phyloP scores from a whole-genome alignment of 2,113 vertebrate species.

The Centrocercus urophasianus region DNA sequence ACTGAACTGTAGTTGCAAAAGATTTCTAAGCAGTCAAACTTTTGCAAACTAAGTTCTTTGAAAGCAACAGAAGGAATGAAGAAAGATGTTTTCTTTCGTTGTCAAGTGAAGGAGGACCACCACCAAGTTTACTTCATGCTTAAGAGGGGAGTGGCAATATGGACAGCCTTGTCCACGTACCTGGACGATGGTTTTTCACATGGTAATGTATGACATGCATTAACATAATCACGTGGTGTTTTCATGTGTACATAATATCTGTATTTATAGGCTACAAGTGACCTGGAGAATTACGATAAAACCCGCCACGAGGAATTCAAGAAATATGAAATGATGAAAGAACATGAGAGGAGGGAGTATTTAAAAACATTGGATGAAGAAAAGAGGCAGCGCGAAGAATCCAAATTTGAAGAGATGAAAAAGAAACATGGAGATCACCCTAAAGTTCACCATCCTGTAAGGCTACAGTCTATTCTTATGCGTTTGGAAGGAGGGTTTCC shows the following conservation, averaged over 20 bases:
- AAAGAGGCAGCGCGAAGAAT: constrained; percentile 88
- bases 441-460: constrained; percentile 97
- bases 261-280: constrained; percentile 87
- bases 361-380: constrained; percentile 92
- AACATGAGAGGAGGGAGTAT: constrained; percentile 92
- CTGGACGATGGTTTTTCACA: not conserved
- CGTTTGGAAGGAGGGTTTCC: not conserved
- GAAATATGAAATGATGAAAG: constrained; percentile 97
- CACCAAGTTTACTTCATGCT: not conserved
- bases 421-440: constrained; percentile 95
- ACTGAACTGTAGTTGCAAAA: not conserved
- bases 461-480: not conserved
- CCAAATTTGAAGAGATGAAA: constrained; percentile 93
- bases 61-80: not conserved
- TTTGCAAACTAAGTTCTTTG: not conserved
- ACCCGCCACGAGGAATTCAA: constrained; percentile 97
- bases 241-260: not conserved
- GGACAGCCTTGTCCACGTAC: not conserved
- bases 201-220: not conserved
- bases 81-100: not conserved
- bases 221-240: not conserved
- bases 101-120: not conserved
- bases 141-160: not conserved
- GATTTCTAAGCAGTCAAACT: not conserved
- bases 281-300: constrained; percentile 95